Evolutionary conservation across 2,113 vertebrate genomes (phyloP), one percentile per base, ranked within the genome.

Genomic region (Carassius auratus): DNA sequence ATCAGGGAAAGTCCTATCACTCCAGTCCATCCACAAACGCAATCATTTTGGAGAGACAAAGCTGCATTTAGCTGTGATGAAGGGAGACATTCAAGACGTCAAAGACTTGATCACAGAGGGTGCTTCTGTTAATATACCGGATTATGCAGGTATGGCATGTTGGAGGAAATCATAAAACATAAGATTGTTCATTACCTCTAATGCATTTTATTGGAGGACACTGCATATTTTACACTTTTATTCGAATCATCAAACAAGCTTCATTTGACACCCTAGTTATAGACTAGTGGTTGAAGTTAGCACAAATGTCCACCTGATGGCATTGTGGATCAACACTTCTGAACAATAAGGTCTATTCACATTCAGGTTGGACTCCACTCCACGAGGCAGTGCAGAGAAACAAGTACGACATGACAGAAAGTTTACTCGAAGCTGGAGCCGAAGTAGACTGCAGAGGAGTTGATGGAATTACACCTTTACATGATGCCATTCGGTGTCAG

Each of bases 281-380:
- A 8, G 23, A 8, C 9, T 12, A 55, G 15, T 50, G 26, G 21
- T 52, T 3, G 33, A 52, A 76, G 74, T 76, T 76, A n/a, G 76
- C 55, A 57, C 55, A 78, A 15, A 38, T 33, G 21, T 78, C 76
- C 50, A 61, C 33, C 76, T n/a, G 76, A 61, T 79, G 76, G 55
- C 76, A 78, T 61, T 78, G 76, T 78, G 15, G 38, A 64, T 8
- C 42, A 81, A 8, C 1, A 42, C 10, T 75, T 14, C 15, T 45
- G 8, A 69, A n/a, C 14, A 73, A 38, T 13, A 50, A 6, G 3
- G 30, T 57, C 52, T 80, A 5, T 15, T 61, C 1, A 59, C 9
- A 84, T 50, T 2, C 76, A 97, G 96, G 96, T 62, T 96, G 95
- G 95, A 95, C 95, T 73, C 92, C 96, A 5, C 92, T 97, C 64